phyloP scores from a whole-genome alignment of 1,140 invertebrate genomes.

The Coptotermes formosanus region DNA sequence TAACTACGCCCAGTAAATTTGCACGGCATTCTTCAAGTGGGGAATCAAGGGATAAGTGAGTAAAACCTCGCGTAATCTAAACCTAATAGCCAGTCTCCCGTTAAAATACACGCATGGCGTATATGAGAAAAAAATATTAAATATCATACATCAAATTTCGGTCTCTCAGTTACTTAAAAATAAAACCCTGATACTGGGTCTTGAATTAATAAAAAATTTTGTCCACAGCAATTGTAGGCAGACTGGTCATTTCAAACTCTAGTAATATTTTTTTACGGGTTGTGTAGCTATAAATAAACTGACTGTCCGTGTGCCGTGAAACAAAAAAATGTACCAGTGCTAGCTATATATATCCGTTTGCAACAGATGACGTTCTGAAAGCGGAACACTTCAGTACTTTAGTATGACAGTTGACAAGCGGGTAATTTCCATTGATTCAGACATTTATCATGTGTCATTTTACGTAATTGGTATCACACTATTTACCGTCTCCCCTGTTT shows the following conservation, averaged over 20 bases:
- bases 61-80: too few relatives aligned
- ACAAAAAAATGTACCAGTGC: neutral
- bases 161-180: neutral
- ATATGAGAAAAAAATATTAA: too few relatives aligned
- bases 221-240: neutral
- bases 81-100: too few relatives aligned
- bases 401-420: conserved; percentile 17
- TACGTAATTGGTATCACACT: conserved; percentile 7
- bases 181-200: neutral
- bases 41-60: too few relatives aligned
- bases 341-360: neutral
- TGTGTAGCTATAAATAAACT: neutral
- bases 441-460: conserved; percentile 13
- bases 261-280: neutral
- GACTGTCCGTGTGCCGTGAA: neutral
- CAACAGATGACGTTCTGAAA: neutral
- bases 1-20: too few relatives aligned
- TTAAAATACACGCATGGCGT: too few relatives aligned
- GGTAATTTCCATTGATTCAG: conserved; percentile 2
- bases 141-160: too few relatives aligned
- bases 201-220: neutral
- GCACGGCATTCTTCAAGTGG: too few relatives aligned
- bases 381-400: neutral
- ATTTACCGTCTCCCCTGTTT: neutral
- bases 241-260: neutral